These are phyloP conservation scores for Aphidoletes aphidimyza DNA, from an alignment of 2,888 invertebrate species.

Conservation along the genomic window DNA sequence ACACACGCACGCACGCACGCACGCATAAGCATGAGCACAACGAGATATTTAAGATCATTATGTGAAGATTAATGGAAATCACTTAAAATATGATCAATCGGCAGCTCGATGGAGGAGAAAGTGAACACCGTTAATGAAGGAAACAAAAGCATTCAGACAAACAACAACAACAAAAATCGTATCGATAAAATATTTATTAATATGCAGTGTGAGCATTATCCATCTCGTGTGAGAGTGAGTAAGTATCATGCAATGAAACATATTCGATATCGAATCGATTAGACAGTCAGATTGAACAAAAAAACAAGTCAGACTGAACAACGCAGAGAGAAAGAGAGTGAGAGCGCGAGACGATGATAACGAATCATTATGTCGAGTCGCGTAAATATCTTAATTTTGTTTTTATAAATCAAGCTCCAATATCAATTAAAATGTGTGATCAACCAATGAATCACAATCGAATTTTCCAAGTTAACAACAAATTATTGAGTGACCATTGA, in stretches of 20 bases:
- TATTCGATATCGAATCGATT: no score
- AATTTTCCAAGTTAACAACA: background rate
- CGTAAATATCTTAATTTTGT: constrained; percentile 31
- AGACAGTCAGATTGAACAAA: no score
- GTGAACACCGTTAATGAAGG: background rate
- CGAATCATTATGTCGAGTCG: background rate
- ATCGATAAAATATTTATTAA: no score
- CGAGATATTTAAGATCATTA: no score
- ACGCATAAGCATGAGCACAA: no score
- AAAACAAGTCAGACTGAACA: no score
- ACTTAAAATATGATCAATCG: background rate
- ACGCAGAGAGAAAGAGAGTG: no score
- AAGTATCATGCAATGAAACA: no score
- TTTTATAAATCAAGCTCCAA: background rate
- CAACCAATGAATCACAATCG: constrained; percentile 29
- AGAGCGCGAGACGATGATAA: no score
- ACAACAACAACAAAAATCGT: background rate
- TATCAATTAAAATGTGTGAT: constrained; percentile 49
- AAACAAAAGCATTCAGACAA: background rate
- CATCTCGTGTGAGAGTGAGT: no score
- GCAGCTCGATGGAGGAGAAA: background rate
- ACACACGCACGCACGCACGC: background rate
- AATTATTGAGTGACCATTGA: constrained; percentile 31
- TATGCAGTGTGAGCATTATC: no score
- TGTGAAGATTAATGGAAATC: background rate